Evolutionary conservation across 1,140 invertebrate genomes (phyloP).

Genomic region (Teleogryllus occipitalis): DNA sequence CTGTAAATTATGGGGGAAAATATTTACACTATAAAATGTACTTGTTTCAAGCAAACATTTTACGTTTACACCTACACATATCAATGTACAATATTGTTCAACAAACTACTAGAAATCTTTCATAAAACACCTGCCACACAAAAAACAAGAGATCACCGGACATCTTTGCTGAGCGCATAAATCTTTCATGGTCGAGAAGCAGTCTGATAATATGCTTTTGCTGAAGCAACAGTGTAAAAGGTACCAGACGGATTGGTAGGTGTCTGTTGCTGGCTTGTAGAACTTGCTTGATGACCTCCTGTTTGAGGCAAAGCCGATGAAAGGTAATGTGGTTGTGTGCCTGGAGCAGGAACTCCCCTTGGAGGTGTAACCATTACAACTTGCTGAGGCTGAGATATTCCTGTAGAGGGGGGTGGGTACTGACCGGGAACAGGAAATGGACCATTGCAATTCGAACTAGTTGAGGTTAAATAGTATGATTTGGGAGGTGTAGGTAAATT

Average conservation of each 20-base stretch:
- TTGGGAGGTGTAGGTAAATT: slow-evolving; percentile 20
- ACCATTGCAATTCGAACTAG: neutral
- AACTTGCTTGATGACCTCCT: neutral
- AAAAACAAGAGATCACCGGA: neutral
- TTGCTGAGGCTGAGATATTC: slow-evolving; percentile 6
- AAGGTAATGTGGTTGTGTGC: neutral
- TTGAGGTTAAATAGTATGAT: slow-evolving; percentile 2
- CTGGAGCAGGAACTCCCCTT: neutral
- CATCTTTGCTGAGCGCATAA: neutral
- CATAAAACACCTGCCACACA: neutral
- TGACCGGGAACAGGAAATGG: neutral
- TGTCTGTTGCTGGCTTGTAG: slow-evolving; percentile 9
- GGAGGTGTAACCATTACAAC: neutral
- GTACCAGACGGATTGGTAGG: slow-evolving; percentile 17
- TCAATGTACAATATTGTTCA: neutral
- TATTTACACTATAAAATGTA: slow-evolving; percentile 1
- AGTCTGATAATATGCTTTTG: slow-evolving; percentile 21
- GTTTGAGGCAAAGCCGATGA: neutral
- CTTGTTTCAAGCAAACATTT: neutral
- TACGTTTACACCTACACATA: neutral
- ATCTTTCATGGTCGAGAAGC: slow-evolving; percentile 24
- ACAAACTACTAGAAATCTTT: neutral
- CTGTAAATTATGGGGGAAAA: neutral
- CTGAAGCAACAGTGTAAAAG: slow-evolving; percentile 19
- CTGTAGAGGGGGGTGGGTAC: neutral